Base-by-base conservation (phyloP, 2,888 invertebrate genomes). In the Bugula neritina region DNA sequence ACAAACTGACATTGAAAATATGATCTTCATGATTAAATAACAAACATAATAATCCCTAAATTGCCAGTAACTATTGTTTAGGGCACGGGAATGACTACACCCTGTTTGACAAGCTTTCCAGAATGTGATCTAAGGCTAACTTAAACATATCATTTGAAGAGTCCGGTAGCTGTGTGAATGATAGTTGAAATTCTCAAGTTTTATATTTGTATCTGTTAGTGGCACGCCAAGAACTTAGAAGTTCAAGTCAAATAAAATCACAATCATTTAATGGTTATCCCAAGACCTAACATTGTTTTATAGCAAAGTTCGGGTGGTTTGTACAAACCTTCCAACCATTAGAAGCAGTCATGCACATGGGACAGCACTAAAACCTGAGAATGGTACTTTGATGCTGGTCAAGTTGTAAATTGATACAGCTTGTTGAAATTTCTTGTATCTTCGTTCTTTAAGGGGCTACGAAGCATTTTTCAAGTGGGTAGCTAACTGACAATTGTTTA, bases 201-300 rank as follows among this genome's bases (percentile, higher is more conserved):
- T 63, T 63, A 21, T 63, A 63, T 63, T 63, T 63, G 63, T 63
- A 63, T 63, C 63, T 63, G 21, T 63, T 63, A 31, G 31, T 63
- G 31, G n/a, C 27, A 25, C 10, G n/a, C n/a, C n/a, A n/a, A n/a
- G n/a, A n/a, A n/a, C n/a, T n/a, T n/a, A n/a, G n/a, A n/a, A n/a
- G n/a, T n/a, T n/a, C n/a, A n/a, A n/a, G n/a, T n/a, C n/a, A n/a
- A n/a, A n/a, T n/a, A n/a, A n/a, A n/a, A n/a, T n/a, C n/a, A n/a
- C n/a, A n/a, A n/a, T n/a, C n/a, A n/a, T n/a, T n/a, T n/a, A n/a
- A n/a, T n/a, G n/a, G n/a, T n/a, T n/a, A n/a, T n/a, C n/a, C n/a
- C n/a, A n/a, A n/a, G n/a, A n/a, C n/a, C n/a, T n/a, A n/a, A n/a
- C n/a, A n/a, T n/a, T n/a, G n/a, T n/a, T n/a, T n/a, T 52, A 52